Evolutionary conservation across 1,140 invertebrate species (phyloP), one percentile per base, ranked within the genome.

Genomic region (Drosophila nikananu): DNA sequence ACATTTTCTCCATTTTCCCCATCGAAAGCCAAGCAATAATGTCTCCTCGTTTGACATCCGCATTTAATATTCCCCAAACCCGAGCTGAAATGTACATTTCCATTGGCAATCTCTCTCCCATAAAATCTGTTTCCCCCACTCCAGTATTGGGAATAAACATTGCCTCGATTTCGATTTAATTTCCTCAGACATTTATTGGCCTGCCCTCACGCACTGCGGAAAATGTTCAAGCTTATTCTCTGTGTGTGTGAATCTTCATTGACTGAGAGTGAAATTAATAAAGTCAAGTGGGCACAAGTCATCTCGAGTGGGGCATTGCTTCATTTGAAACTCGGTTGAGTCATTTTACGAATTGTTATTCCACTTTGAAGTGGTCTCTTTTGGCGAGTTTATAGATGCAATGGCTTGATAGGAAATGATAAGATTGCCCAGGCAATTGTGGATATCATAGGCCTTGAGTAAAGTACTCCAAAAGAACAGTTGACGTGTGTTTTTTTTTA

Each of bases 31-130:
- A 68, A 79, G 65, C 81, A 80, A 78, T 80, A 75, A 84, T 87
- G 83, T 72, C 77, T 73, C 77, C 35, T 57, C 77, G 46, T 90
- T 87, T 84, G 81, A 90, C 84, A 70, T 71, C 52, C 77, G 82
- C 81, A 84, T 87, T 87, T 87, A 89, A 87, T 87, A 87, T 76
- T 60, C 37, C 57, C 19, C 54, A 37, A 42, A 23, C 39, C 67
- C 41, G 17, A 17, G n/a, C 44, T 12, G 35, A 73, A 73, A 60
- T 52, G 54, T 52, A 61, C 67, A 74, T 73, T 74, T 73, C 44
- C 71, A 73, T 60, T 73, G 49, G 54, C 54, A 37, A 37, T 37
- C 35, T 49, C 21, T 3, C n/a, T 35, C 27, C 19, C 21, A 42
- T 60, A 51, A 73, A 72, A 60, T 73, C 54, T 23, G 7, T 25